Evolutionary conservation across 1,140 invertebrate species (phyloP).

Genomic region (Tenebrio molitor): DNA sequence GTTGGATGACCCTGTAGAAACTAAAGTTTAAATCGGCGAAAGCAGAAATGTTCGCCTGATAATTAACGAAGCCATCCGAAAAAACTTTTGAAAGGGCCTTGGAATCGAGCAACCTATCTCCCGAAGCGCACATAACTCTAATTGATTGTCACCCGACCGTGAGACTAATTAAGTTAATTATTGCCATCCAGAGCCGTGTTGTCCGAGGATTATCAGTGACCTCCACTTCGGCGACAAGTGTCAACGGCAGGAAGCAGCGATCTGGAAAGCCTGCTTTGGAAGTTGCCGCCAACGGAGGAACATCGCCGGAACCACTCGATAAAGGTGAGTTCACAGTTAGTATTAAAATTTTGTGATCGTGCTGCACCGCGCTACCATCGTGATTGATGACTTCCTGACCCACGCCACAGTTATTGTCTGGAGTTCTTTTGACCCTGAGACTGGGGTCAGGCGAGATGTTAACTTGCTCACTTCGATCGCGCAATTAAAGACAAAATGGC

Average conservation of each 20-base stretch:
- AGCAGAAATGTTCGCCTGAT: too few species aligned
- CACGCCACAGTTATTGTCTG: constrained; percentile 42
- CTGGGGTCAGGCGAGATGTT: constrained; percentile 28
- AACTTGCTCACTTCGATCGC: constrained; percentile 21
- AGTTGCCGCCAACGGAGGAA: constrained; percentile 20
- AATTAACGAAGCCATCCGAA: not conserved
- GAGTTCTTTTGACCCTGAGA: constrained; percentile 35
- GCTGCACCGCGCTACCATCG: not conserved
- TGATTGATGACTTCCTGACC: constrained; percentile 46
- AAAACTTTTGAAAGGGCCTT: too few species aligned
- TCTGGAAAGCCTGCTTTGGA: constrained; percentile 25
- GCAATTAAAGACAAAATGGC: constrained; percentile 39
- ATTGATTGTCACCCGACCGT: not conserved
- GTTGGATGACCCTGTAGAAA: not conserved
- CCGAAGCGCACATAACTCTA: not conserved
- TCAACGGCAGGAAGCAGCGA: constrained; percentile 43
- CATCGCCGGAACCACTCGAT: constrained; percentile 44
- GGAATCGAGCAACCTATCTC: too few species aligned
- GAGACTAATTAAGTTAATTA: constrained; percentile 40
- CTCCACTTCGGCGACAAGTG: constrained; percentile 22
- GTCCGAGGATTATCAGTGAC: constrained; percentile 44
- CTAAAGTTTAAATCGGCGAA: too few species aligned
- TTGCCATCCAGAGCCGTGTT: constrained; percentile 36
- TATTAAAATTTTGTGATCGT: constrained; percentile 31
- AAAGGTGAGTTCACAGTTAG: constrained; percentile 24